Conservation (phyloP, 2,113 vertebrate species). For the Misgurnus mizolepis region DNA sequence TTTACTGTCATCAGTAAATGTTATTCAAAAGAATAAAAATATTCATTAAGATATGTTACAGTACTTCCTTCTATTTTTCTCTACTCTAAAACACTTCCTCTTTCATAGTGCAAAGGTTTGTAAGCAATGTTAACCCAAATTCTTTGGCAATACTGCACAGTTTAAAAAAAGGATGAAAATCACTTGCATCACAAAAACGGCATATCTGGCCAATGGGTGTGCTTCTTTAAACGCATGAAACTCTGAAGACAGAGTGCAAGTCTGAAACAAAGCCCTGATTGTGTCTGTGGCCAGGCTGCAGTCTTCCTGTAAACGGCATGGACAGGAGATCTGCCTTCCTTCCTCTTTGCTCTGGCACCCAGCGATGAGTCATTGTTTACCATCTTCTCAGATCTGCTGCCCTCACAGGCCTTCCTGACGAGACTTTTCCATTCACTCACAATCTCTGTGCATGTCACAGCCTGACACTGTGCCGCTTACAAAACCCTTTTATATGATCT, state of each 20-base stretch:
- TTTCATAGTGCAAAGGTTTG: too few species aligned
- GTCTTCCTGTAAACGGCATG: constrained; percentile 55
- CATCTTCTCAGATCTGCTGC: constrained; percentile 64
- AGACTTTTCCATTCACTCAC: constrained; percentile 74
- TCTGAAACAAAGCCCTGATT: constrained; percentile 56
- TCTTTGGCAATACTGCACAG: background rate
- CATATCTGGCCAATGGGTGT: background rate
- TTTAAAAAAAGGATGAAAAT: background rate
- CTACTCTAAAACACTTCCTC: too few species aligned
- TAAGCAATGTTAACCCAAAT: too few species aligned
- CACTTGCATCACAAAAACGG: background rate
- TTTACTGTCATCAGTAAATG: too few species aligned
- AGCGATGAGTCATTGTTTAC: constrained; percentile 77
- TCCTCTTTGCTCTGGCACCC: constrained; percentile 61
- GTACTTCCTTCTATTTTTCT: too few species aligned
- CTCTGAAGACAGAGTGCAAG: background rate
- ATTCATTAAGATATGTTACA: too few species aligned
- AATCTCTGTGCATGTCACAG: constrained; percentile 54
- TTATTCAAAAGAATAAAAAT: too few species aligned
- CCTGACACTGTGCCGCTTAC: constrained; percentile 48
- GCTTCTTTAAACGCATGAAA: background rate
- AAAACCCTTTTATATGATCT: constrained; percentile 15
- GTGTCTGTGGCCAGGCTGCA: constrained; percentile 32
- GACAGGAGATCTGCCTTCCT: constrained; percentile 62
- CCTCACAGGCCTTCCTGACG: constrained; percentile 65